Evolutionary conservation across 2,113 vertebrate genomes (phyloP).

Genomic region (Todiramphus chloris): DNA sequence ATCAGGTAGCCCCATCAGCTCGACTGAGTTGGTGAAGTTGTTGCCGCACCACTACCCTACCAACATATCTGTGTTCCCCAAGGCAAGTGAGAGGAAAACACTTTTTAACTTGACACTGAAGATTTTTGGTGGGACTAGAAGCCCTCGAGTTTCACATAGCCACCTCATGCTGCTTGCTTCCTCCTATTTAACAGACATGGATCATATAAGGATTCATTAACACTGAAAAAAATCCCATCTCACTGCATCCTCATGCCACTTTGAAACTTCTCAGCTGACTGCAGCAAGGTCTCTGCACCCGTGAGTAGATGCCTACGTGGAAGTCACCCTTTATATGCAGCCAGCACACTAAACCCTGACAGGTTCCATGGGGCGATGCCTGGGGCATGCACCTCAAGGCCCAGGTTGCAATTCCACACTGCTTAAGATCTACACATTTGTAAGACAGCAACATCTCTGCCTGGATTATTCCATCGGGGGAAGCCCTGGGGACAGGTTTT

Average conservation of each 20-base stretch:
- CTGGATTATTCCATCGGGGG: not conserved
- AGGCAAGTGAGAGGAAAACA: not conserved
- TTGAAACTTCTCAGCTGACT: not conserved
- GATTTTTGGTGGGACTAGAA: not conserved
- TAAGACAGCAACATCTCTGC: not conserved
- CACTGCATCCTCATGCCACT: not conserved
- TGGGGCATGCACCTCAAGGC: not conserved
- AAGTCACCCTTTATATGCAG: not conserved
- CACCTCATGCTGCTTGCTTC: not conserved
- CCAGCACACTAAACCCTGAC: not conserved
- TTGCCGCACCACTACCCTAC: not conserved
- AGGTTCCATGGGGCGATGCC: not conserved
- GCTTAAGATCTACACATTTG: not conserved
- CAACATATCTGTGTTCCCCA: accelerated
- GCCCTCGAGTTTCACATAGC: not conserved
- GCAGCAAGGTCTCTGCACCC: not conserved
- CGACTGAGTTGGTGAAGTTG: accelerated
- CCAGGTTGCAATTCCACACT: not conserved
- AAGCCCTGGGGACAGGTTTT: not conserved
- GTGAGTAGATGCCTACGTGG: not conserved
- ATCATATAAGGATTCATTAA: not conserved
- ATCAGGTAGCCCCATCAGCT: accelerated
- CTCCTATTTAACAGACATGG: not conserved
- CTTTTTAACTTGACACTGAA: not conserved
- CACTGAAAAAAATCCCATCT: not conserved